Conservation (phyloP, 2,113 vertebrate genomes). For the Dicentrarchus labrax region DNA sequence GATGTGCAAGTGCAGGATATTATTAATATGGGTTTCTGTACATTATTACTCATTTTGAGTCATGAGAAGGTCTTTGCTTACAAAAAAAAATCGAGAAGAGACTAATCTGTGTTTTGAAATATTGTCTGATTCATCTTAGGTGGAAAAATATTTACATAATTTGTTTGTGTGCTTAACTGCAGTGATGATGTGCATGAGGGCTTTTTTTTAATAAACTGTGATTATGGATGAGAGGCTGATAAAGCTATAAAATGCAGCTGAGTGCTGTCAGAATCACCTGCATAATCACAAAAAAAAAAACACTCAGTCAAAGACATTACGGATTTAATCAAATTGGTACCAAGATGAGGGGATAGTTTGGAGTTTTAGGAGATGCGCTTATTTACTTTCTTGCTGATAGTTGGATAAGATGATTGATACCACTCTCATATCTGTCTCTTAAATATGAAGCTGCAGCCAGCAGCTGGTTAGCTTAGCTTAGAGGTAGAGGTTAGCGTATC, state of each 20-base stretch:
- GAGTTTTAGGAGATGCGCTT: background rate
- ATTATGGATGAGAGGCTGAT: constrained; percentile 55
- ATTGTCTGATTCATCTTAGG: constrained; percentile 39
- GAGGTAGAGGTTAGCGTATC: no score
- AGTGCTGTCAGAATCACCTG: constrained; percentile 36
- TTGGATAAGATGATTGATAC: background rate
- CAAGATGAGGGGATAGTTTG: background rate
- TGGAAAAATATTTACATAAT: constrained; percentile 64
- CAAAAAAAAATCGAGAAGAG: constrained; percentile 33
- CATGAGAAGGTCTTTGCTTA: constrained; percentile 27
- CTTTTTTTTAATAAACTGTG: constrained; percentile 44
- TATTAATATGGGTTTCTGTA: constrained; percentile 14
- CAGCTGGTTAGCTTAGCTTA: background rate
- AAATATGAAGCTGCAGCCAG: background rate
- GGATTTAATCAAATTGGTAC: constrained; percentile 34
- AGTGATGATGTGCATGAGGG: constrained; percentile 35
- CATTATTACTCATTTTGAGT: constrained; percentile 51
- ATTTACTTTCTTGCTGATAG: background rate
- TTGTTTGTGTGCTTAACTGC: constrained; percentile 56
- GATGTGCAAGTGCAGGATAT: background rate
- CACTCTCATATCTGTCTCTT: background rate
- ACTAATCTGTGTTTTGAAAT: constrained; percentile 49
- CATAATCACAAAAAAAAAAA: constrained; percentile 42
- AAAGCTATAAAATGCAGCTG: constrained; percentile 40
- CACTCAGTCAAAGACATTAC: constrained; percentile 23